Percentiles rank a stretch among this genome's conserved stretches.
phyloP scores from a whole-genome alignment of 2,888 invertebrate genomes.

The Hylaea fasciaria region DNA sequence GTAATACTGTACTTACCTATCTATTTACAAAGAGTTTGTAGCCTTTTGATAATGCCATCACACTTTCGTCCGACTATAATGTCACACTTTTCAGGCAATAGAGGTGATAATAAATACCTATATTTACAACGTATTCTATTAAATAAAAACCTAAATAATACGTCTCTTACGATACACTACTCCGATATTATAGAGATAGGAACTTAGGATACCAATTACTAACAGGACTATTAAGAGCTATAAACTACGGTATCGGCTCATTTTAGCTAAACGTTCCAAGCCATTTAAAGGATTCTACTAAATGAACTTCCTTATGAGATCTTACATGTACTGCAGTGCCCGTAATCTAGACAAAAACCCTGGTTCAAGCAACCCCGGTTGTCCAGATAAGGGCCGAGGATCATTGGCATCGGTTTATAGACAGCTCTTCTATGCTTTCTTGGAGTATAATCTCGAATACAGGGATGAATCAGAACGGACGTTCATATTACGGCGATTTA shows the following conservation, averaged over 20 bases:
- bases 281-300: conserved; percentile 9
- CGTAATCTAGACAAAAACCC: conserved; percentile 7
- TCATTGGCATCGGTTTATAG: conserved; percentile 21
- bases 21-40: too few species aligned
- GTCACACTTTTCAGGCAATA: too few species aligned
- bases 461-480: neutral
- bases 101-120: too few species aligned
- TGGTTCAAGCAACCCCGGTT: conserved; percentile 1
- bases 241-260: neutral
- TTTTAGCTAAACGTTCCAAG: conserved; percentile 9
- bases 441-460: neutral
- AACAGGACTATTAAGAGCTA: neutral
- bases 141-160: too few species aligned
- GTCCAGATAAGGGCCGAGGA: conserved; percentile 1
- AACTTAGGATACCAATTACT: too few species aligned
- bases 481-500: too few species aligned
- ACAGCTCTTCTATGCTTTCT: conserved; percentile 8
- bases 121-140: too few species aligned
- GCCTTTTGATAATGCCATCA: too few species aligned
- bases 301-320: conserved; percentile 2
- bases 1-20: too few species aligned
- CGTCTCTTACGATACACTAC: neutral
- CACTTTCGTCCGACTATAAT: too few species aligned
- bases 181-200: neutral
- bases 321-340: neutral